Evolutionary conservation across 2,888 invertebrate genomes (phyloP), one percentile per base, ranked within the genome.

Genomic region (Ichneumon xanthorius): DNA sequence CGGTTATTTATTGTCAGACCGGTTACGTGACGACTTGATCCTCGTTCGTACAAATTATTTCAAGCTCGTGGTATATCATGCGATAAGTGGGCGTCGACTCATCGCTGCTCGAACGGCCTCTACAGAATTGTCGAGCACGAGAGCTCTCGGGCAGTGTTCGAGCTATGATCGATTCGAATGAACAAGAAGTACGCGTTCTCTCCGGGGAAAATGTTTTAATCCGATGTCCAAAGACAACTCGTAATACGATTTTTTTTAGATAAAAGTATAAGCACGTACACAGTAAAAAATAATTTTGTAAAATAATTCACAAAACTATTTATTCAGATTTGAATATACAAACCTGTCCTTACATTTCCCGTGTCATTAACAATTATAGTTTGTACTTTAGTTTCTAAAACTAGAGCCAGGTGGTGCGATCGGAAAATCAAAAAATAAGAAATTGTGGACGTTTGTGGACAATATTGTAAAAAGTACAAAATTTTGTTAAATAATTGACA

Each of bases 181-280:
- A 85, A 85, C 82, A 82, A 85, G 77, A 82, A 73, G 33, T 70
- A 79, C 33, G 26, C 26, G 80, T 37, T 40, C 26, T 33, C 88
- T 88, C 88, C 89, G 90, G 88, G 89, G 86, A 88, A 91, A 91
- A 87, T 90, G 90, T 91, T 90, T 86, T 86, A 88, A 87, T 88
- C 86, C 45, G 37, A 45, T 58, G 37, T 73, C 63, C 50, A 14
- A 67, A 80, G 55, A 77, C 63, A 72, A 75, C 33, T n/a, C 40
- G n/a, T 50, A 75, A 37, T 48, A 30, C 26, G 45, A 26, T 30
- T 30, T 26, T 26, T 26, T 26, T 4, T 26, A 5, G 5, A 30
- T 5, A 30, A 30, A 30, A 30, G 30, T 30, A 30, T 4, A 30
- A 30, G 4, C 30, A 30, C 30, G 5, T 5, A 30, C 30, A 5